A percentile compares a stretch with the other conserved stretches of the same genome.
Conservation (phyloP, 2,888 invertebrate genomes). For the Dolomedes plantarius region DNA sequence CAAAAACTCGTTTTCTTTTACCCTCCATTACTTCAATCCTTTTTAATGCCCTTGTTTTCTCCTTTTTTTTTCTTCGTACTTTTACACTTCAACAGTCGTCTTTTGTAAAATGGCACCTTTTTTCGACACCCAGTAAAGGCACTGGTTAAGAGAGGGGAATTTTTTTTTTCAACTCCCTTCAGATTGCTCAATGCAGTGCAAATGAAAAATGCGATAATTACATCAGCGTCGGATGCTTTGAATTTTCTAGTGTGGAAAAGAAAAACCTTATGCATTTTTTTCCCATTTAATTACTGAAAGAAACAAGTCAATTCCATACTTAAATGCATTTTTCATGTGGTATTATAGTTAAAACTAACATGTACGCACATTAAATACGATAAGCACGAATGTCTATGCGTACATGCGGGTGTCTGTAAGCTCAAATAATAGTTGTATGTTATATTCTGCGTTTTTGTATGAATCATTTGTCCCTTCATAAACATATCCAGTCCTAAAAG, state of each 20-base stretch:
- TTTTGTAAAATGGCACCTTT: background rate
- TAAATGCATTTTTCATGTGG: too few species aligned
- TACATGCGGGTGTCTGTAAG: too few species aligned
- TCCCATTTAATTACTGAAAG: too few species aligned
- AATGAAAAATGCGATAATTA: conserved; percentile 1
- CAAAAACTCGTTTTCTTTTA: conserved; percentile 7
- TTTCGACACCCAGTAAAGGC: background rate
- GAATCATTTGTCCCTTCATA: too few species aligned
- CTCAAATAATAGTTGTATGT: too few species aligned
- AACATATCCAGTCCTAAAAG: too few species aligned
- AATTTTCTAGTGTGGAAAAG: background rate
- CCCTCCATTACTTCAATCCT: background rate
- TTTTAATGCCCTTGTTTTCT: background rate
- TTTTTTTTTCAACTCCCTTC: background rate
- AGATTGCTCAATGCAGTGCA: background rate
- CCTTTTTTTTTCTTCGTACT: background rate
- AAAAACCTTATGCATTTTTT: too few species aligned
- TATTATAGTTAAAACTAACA: too few species aligned
- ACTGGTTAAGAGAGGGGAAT: background rate
- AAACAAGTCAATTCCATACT: too few species aligned
- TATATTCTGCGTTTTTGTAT: too few species aligned
- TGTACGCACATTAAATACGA: too few species aligned
- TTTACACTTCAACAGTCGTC: background rate
- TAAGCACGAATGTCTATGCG: too few species aligned
- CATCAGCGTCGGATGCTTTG: background rate